Evolutionary conservation across 1,140 invertebrate species (phyloP).

Genomic region (Drosophila rufa): DNA sequence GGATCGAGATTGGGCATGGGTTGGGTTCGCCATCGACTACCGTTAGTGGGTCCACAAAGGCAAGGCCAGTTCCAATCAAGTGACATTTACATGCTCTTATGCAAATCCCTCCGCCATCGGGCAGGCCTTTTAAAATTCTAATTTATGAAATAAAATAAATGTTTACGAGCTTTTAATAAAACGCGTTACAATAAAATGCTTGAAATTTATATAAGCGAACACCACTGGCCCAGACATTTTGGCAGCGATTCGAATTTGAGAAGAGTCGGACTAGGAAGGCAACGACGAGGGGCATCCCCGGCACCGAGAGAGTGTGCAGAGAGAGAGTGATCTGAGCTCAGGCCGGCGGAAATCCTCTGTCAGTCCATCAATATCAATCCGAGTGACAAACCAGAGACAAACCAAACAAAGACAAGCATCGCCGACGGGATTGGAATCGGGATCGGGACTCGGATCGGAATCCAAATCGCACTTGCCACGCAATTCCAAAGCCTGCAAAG

Average conservation of each 20-base stretch:
- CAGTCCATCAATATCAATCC: slow-evolving; percentile 74
- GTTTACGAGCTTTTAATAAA: slow-evolving; percentile 84
- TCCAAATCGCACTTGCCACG: slow-evolving; percentile 74
- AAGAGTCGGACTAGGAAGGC: background rate
- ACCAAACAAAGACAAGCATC: slow-evolving; percentile 48
- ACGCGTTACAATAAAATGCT: slow-evolving; percentile 79
- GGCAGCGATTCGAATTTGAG: slow-evolving; percentile 53
- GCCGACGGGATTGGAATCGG: slow-evolving; percentile 35
- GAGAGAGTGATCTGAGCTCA: slow-evolving; percentile 46
- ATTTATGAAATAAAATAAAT: slow-evolving; percentile 83
- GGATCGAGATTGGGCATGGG: slow-evolving; percentile 8
- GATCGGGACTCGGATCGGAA: slow-evolving; percentile 21
- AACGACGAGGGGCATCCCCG: slow-evolving; percentile 19
- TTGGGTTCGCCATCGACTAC: slow-evolving; percentile 57
- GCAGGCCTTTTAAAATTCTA: slow-evolving; percentile 69
- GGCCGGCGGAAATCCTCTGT: slow-evolving; percentile 78
- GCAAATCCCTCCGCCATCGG: slow-evolving; percentile 50
- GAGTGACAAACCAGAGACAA: slow-evolving; percentile 54
- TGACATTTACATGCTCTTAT: slow-evolving; percentile 81
- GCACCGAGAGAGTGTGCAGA: slow-evolving; percentile 7
- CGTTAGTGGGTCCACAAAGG: slow-evolving; percentile 60
- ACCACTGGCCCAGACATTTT: slow-evolving; percentile 66
- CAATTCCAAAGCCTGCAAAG: slow-evolving; percentile 59
- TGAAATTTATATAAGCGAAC: slow-evolving; percentile 76
- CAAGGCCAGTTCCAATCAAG: slow-evolving; percentile 71